Conservation (phyloP, 1,140 invertebrate species). For the Drosophila paulistorum region DNA sequence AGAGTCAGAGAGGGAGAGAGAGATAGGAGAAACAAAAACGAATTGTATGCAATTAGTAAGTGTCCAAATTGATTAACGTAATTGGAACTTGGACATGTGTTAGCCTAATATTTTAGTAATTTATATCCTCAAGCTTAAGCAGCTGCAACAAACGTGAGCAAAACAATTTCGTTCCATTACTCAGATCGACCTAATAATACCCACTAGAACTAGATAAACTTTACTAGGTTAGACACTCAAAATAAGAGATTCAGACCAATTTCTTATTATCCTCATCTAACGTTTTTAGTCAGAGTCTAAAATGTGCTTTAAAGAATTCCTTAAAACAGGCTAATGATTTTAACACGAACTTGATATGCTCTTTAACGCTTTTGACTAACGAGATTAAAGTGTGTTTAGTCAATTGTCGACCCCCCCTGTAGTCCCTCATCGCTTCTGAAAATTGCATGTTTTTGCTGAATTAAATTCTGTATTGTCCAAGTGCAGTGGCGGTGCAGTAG, state of each 20-base stretch:
- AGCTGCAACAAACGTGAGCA: conserved; percentile 24
- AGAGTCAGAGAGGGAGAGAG: conserved; percentile 17
- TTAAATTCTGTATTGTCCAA: conserved; percentile 61
- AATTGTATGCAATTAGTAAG: conserved; percentile 73
- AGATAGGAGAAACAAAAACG: not conserved
- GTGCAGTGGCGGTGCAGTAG: conserved; percentile 52
- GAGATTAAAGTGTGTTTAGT: conserved; percentile 34
- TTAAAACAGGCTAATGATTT: not conserved
- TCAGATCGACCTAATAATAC: not conserved
- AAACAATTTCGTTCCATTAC: not conserved
- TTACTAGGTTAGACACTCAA: too few species aligned
- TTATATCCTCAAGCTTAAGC: conserved; percentile 9
- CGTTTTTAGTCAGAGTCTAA: too few species aligned
- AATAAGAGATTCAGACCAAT: too few species aligned
- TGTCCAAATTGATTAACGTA: conserved; percentile 43
- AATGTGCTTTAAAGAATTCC: not conserved
- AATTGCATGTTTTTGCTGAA: conserved; percentile 80
- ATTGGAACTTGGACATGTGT: conserved; percentile 27
- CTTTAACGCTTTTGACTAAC: conserved; percentile 10
- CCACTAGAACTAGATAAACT: not conserved
- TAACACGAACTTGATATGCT: conserved; percentile 1
- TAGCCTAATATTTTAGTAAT: conserved; percentile 23
- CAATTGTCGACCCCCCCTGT: conserved; percentile 23
- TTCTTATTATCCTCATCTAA: too few species aligned
- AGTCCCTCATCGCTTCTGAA: conserved; percentile 22